Conservation (phyloP, 2,888 invertebrate species). For the Ophraella communa region DNA sequence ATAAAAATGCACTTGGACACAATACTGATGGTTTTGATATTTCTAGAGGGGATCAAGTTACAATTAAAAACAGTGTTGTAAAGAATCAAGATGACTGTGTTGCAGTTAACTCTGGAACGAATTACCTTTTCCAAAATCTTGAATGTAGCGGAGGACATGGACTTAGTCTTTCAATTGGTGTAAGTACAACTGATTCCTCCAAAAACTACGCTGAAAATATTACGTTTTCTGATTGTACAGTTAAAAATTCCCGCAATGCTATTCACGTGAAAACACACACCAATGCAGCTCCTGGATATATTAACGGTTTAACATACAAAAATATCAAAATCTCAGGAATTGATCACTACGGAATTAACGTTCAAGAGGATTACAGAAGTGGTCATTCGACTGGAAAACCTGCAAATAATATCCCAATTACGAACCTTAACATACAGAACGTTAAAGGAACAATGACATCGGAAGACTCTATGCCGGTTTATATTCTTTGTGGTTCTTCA, state of each 20-base stretch:
- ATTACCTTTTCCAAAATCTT: constrained; percentile 18
- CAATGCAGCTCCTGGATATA: constrained; percentile 15
- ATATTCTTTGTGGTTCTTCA: constrained; percentile 35
- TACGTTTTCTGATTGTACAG: constrained; percentile 15
- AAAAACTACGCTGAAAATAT: constrained; percentile 26
- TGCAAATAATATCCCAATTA: constrained; percentile 37
- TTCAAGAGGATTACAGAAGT: constrained; percentile 38
- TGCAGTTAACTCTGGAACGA: constrained; percentile 15
- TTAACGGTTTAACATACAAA: constrained; percentile 13
- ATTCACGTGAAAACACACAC: constrained; percentile 26
- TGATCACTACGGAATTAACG: constrained; percentile 38
- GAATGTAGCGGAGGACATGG: constrained; percentile 32
- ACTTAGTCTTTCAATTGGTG: constrained; percentile 28
- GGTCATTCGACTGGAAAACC: constrained; percentile 28
- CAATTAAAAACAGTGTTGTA: constrained; percentile 11
- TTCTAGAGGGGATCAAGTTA: constrained; percentile 1
- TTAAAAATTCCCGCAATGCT: constrained; percentile 15
- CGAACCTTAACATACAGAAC: constrained; percentile 16
- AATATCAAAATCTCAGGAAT: constrained; percentile 20
- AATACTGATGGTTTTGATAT: constrained; percentile 31
- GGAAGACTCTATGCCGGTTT: constrained; percentile 17
- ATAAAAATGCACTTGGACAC: background rate
- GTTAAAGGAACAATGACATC: constrained; percentile 28
- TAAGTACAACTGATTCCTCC: background rate
- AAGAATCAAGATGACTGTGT: constrained; percentile 27